A percentile compares a stretch with the other conserved stretches of the same genome.
Evolutionary conservation across 2,888 invertebrate species (phyloP).

Genomic region (Sinohyriopsis cumingii): DNA sequence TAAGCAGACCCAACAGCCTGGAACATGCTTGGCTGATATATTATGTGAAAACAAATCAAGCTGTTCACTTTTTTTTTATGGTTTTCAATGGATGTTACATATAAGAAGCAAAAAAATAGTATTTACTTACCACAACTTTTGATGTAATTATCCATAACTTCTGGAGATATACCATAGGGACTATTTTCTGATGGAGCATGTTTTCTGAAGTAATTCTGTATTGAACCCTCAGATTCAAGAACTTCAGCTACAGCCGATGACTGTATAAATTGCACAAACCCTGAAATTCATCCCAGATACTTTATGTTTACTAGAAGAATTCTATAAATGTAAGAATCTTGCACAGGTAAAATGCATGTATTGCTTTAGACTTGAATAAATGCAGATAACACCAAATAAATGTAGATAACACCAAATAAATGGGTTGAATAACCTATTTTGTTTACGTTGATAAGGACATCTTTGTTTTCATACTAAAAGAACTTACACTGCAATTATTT

Average conservation of each 20-base stretch:
- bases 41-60: too few species aligned
- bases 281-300: conserved; percentile 56
- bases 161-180: conserved; percentile 91
- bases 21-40: too few species aligned
- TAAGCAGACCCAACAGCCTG: neutral
- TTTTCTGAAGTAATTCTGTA: conserved; percentile 93
- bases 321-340: neutral
- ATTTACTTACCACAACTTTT: conserved; percentile 77
- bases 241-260: conserved; percentile 95
- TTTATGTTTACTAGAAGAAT: neutral
- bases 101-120: neutral
- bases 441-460: too few species aligned
- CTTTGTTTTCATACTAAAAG: too few species aligned
- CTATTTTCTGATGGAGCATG: conserved; percentile 90
- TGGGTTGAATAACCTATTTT: neutral
- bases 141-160: conserved; percentile 98
- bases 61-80: too few species aligned
- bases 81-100: neutral
- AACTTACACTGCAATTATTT: too few species aligned
- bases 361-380: neutral
- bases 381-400: neutral
- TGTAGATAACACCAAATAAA: neutral
- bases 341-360: neutral
- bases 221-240: conserved; percentile 80
- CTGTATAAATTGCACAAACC: conserved; percentile 96